Percentiles rank a stretch among this genome's conserved stretches.
These are phyloP conservation scores for Gasteruption jaculator DNA, from an alignment of 2,888 invertebrate species.

Conservation along the genomic window DNA sequence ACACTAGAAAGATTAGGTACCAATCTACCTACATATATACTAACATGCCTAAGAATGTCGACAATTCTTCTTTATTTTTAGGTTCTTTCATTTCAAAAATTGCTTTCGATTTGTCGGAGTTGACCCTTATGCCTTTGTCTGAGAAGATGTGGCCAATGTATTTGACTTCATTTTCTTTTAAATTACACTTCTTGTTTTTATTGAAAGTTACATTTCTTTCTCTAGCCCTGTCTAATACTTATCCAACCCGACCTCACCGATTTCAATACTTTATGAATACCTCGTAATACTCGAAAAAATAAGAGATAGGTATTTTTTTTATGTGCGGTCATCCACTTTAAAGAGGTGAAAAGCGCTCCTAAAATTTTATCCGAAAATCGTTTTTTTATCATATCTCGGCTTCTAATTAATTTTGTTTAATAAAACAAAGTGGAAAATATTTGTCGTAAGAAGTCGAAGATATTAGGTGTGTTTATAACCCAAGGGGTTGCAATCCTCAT, in stretches of 20 bases:
- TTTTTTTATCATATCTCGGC: too few species aligned
- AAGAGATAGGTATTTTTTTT: too few species aligned
- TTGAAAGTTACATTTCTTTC: conserved; percentile 17
- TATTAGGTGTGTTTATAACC: too few species aligned
- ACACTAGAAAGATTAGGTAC: conserved; percentile 21
- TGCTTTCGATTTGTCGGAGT: conserved; percentile 19
- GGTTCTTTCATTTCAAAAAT: conserved; percentile 19
- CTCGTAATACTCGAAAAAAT: too few species aligned
- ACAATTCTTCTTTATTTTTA: conserved; percentile 20
- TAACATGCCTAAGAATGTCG: conserved; percentile 24
- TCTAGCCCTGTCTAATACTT: conserved; percentile 17
- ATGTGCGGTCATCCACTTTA: too few species aligned
- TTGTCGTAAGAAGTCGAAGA: too few species aligned
- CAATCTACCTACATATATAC: conserved; percentile 22
- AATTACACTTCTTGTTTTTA: conserved; percentile 15
- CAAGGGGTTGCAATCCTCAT: too few species aligned
- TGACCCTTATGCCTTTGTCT: conserved; percentile 18
- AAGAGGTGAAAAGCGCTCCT: too few species aligned
- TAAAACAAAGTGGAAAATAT: too few species aligned
- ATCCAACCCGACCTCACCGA: conserved; percentile 10
- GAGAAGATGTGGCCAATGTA: conserved; percentile 20
- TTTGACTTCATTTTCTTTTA: conserved; percentile 12
- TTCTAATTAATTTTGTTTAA: too few species aligned
- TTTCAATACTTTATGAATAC: too few species aligned
- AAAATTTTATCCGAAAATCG: too few species aligned